Evolutionary conservation across 2,113 vertebrate genomes (phyloP), one percentile per base, ranked within the genome.

Genomic region (Pristiophorus japonicus): DNA sequence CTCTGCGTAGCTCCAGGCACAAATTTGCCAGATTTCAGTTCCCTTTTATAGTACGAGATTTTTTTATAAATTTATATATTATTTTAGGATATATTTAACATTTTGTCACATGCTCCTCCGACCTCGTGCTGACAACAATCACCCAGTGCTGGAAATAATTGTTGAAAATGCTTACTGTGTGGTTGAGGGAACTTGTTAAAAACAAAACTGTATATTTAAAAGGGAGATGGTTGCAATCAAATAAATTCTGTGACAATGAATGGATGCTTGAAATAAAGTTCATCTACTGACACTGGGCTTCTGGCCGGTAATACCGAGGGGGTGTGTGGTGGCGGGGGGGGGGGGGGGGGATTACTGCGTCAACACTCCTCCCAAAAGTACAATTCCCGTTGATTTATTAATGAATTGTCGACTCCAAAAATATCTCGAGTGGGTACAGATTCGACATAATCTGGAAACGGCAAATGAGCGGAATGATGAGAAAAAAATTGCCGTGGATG

Each of bases 1-100:
- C 98, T 98, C 97, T 98, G 97, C 97, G 97, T 98, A 97, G 98
- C 98, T 98, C 98, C 97, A 97, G 98, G 98, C 98, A 97, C 97
- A 98, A 98, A 98, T 98, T 98, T 97, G 98, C 97, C 98, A 98
- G 98, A 97, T 97, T 98, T 97, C 96, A 96, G 96, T 96, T 96
- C 96, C 96, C 97, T 97, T 97, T 97, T 97, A 97, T 96, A 97
- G 65, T 27, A 27, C 93, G 63, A 70, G 93, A 94, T 70, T 67
- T 70, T 67, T 94, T 91, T 63, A 91, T 88, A 88, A 51, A 62
- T 92, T 14, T 94, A 70, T 94, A 94, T 97, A 97, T 98, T 97
- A 96, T 96, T 96, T 96, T 96, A 96, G 96, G 96, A 96, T 96
- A 96, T 96, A 96, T 96, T 96, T 96, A 96, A 96, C 96, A 96